Evolutionary conservation across 2,113 vertebrate genomes (phyloP).

Genomic region (Macquaria ambigua): DNA sequence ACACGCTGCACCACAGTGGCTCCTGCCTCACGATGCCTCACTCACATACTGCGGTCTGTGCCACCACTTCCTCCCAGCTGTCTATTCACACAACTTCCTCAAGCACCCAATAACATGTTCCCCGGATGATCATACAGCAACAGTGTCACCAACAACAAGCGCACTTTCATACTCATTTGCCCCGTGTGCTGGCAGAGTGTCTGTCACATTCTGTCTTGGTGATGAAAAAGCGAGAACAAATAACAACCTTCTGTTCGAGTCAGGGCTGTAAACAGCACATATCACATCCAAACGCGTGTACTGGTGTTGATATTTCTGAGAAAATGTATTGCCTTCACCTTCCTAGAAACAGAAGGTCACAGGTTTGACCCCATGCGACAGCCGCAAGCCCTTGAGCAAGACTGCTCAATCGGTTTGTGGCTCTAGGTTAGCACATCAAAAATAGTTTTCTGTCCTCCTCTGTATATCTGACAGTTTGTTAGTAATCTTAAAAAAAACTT

Average conservation of each 20-base stretch:
- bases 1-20: constrained; percentile 25
- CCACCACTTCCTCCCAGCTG: constrained; percentile 76
- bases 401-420: not conserved
- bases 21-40: constrained; percentile 39
- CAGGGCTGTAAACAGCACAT: not conserved
- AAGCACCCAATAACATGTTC: constrained; percentile 49
- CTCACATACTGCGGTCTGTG: constrained; percentile 59
- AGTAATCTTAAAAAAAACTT: not conserved
- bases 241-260: not conserved
- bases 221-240: constrained; percentile 30
- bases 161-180: not conserved
- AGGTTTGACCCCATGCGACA: not conserved
- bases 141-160: constrained; percentile 56
- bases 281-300: constrained; percentile 10
- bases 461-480: too few species aligned
- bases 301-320: constrained; percentile 1
- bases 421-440: not conserved
- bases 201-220: not conserved
- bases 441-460: too few species aligned
- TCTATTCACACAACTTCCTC: constrained; percentile 70
- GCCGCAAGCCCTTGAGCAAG: not conserved
- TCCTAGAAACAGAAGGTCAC: constrained; percentile 10
- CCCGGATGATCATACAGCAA: constrained; percentile 32
- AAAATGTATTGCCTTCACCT: constrained; percentile 11
- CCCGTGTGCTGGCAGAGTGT: not conserved